Evolutionary conservation across 35 echinoderm and acorn worm species (phyloP), one percentile per base, ranked within the genome.

Genomic region (Chiridota heheva): DNA sequence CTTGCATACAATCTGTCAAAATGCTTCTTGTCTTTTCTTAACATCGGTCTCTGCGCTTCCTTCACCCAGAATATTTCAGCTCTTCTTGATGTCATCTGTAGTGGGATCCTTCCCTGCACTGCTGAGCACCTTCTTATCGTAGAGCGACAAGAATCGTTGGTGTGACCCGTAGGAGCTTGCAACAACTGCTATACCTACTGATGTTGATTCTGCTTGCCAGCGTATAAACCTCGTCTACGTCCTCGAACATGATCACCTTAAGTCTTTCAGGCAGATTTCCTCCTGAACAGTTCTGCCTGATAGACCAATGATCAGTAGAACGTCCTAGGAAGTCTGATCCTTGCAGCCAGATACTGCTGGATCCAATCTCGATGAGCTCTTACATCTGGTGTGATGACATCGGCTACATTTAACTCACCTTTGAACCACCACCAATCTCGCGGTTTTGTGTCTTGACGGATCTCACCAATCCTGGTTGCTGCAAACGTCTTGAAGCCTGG

Each of bases 401-500:
- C 86, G 5, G 75, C 77, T 3, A 88, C 35, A 37, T 81, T 81
- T 5, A 38, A 4, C 17, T 60, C 71, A 18, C 77, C 76, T 1
- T 15, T 25, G 2, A 55, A 7, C 86, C 86, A 88, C 86, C 86
- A 88, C 77, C 86, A 88, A 38, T 81, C 86, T 35, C 65, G n/a
- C n/a, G 86, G 86, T 12, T 81, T 58, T 22, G 70, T 48, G 1
- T 35, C 17, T n/a, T 73, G 17, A 33, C 64, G 76, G 12, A 88
- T 88, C 56, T 88, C 86, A 7, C 76, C 76, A 53, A 88, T 73
- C 13, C 66, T 63, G 13, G 86, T 88, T 35, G 86, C 86, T 2
- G 35, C 86, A 47, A 81, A 81, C 7, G 86, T 88, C 34, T 88
- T 88, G 60, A 81, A 81, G 0, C 86, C 76, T 47, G 80, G 81